Evolutionary conservation across 2,888 invertebrate species (phyloP).

Genomic region (Ecliptopera silaceata): DNA sequence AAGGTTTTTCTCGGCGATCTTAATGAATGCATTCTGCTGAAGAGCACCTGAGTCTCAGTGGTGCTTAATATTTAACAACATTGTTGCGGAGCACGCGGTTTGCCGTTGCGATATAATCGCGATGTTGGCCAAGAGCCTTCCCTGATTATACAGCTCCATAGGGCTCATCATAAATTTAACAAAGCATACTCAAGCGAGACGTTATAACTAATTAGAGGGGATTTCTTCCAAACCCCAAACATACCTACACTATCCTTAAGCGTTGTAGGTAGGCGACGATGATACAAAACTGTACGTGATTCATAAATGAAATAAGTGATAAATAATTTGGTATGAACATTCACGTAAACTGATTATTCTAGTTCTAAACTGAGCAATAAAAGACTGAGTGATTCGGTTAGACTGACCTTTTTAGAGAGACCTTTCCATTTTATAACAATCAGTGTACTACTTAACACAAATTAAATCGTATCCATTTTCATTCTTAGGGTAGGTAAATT

Average conservation of each 20-base stretch:
- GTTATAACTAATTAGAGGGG: constrained; percentile 24
- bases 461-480: too few species aligned
- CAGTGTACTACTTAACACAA: too few species aligned
- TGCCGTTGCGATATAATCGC: constrained; percentile 27
- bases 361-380: too few species aligned
- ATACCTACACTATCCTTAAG: background rate
- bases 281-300: too few species aligned
- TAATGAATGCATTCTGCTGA: constrained; percentile 69
- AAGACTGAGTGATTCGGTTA: too few species aligned
- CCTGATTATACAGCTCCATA: constrained; percentile 20
- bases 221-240: background rate
- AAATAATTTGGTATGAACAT: too few species aligned
- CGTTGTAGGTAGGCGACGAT: background rate
- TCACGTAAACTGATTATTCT: too few species aligned
- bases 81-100: constrained; percentile 37
- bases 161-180: constrained; percentile 22
- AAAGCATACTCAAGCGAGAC: constrained; percentile 20
- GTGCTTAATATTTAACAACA: constrained; percentile 64
- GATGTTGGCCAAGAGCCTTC: constrained; percentile 24
- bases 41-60: constrained; percentile 62
- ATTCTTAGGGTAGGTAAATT: too few species aligned
- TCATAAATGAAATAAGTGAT: too few species aligned
- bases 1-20: constrained; percentile 59
- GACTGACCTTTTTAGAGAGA: too few species aligned
- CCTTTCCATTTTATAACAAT: too few species aligned